Conservation (phyloP, 1,140 invertebrate species). For the Camponotus pennsylvanicus region DNA sequence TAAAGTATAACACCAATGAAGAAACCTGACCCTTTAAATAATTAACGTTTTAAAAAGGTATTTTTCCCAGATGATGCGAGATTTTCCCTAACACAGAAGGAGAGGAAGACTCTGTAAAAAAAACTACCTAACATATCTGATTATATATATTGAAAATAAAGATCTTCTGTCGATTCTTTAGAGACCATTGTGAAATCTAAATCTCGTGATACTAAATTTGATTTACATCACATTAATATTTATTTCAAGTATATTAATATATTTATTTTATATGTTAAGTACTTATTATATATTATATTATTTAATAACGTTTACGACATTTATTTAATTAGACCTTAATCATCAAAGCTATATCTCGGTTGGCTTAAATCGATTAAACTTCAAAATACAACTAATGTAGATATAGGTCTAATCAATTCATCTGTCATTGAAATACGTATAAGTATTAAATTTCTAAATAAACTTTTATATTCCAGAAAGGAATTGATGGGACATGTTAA, state of each 20-base stretch:
- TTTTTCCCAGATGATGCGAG: not conserved
- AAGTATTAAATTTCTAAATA: no score
- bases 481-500: no score
- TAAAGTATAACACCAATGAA: conserved; percentile 6
- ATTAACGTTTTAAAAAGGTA: not conserved
- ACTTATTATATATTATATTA: no score
- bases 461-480: no score
- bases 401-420: no score
- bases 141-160: not conserved
- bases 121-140: not conserved
- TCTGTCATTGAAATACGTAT: no score
- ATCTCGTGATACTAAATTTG: not conserved
- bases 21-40: not conserved
- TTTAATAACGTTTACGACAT: no score
- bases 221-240: no score
- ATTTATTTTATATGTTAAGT: no score
- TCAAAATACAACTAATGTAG: not conserved
- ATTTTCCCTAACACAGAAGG: not conserved
- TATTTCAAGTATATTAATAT: no score
- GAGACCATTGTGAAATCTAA: not conserved
- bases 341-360: not conserved
- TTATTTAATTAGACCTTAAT: no score
- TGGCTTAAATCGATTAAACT: not conserved
- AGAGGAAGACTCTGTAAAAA: no score
- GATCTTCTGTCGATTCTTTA: not conserved